Percentiles rank a stretch among this genome's conserved stretches.
These are phyloP conservation scores for Monochamus alternatus DNA, from an alignment of 2,888 invertebrate species.

Conservation along the genomic window DNA sequence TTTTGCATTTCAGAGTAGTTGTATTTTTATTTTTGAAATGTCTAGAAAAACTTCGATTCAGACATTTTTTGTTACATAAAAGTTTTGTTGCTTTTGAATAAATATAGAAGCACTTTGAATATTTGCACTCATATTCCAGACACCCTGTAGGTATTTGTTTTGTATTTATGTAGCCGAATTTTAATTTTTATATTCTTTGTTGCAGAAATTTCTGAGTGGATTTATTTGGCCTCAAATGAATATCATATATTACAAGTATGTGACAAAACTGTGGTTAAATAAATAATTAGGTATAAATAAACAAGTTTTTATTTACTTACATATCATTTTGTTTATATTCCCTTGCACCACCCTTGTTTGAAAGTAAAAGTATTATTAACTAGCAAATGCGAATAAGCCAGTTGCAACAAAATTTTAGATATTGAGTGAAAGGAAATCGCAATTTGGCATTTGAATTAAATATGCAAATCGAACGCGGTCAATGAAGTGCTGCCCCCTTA, in stretches of 20 bases:
- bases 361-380: slow-evolving; percentile 17
- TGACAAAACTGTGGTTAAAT: slow-evolving; percentile 59
- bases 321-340: not conserved
- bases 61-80: too few species aligned
- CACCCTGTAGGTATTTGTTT: too few species aligned
- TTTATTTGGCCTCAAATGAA: slow-evolving; percentile 36
- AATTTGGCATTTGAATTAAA: not conserved
- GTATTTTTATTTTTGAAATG: too few species aligned
- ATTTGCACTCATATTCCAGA: too few species aligned
- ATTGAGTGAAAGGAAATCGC: slow-evolving; percentile 12
- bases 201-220: slow-evolving; percentile 67
- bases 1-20: too few species aligned
- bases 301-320: slow-evolving; percentile 5
- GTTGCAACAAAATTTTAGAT: not conserved
- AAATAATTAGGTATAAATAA: slow-evolving; percentile 56
- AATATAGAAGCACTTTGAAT: too few species aligned
- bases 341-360: not conserved
- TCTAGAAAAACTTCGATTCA: too few species aligned
- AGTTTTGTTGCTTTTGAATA: too few species aligned
- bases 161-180: too few species aligned
- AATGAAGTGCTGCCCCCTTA: slow-evolving; percentile 48
- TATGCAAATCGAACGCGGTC: not conserved
- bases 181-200: slow-evolving; percentile 54
- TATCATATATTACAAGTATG: slow-evolving; percentile 36
- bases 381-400: not conserved